Conservation (phyloP, 2,888 invertebrate species). For the Melinopterus prodromus region DNA sequence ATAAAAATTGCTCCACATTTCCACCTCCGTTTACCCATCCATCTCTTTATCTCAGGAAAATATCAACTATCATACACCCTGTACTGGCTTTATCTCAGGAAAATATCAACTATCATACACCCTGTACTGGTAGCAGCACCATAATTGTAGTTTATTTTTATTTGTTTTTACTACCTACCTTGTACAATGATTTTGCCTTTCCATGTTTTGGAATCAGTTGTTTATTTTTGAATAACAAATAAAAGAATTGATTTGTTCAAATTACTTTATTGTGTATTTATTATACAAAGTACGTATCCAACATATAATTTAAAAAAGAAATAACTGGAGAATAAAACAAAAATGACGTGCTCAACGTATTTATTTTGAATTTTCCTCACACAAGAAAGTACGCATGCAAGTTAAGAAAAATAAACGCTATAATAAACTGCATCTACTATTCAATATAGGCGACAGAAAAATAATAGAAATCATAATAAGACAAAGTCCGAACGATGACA, state of each 20-base stretch:
- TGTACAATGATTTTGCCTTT: no score
- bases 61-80: no score
- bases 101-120: no score
- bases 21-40: no score
- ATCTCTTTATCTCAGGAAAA: no score
- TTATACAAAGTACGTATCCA: neutral
- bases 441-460: constrained; percentile 35
- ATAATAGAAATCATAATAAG: constrained; percentile 33
- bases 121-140: no score
- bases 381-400: constrained; percentile 40
- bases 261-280: neutral
- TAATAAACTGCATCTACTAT: constrained; percentile 38
- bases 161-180: no score
- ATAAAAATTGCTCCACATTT: no score
- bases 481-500: constrained; percentile 30
- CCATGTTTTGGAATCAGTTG: no score
- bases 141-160: no score
- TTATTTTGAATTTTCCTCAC: constrained; percentile 41
- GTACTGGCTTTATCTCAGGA: no score
- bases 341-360: constrained; percentile 34
- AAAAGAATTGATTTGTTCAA: neutral
- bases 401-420: constrained; percentile 48
- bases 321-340: neutral
- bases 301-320: constrained; percentile 13
- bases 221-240: neutral